phyloP scores from a whole-genome alignment of 2,113 vertebrate genomes.

The crab-eating macaque (Macaca fascicularis) region T2T-MFA8v1.1 NC_088375.1:151443001-151443500 shows the following conservation, averaged over 20 bases:
- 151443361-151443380: background rate
- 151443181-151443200: background rate
- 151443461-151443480: background rate
- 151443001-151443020: background rate
- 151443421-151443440: background rate
- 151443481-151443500: background rate
- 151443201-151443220: background rate
- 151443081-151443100: background rate
- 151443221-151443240: background rate
- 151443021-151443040: background rate
- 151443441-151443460: background rate
- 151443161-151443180: background rate
- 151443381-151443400: background rate
- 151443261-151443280: background rate
- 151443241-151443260: background rate
- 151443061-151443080: background rate
- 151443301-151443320: background rate
- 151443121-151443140: background rate
- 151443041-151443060: background rate
- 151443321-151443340: background rate
- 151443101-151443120: slow-evolving; percentile 9
- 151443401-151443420: background rate
- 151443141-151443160: background rate
- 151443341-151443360: background rate
- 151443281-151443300: background rate